These are phyloP conservation scores for Dufourea novaeangliae DNA, from an alignment of 1,140 invertebrate genomes.

Conservation along the genomic window DNA sequence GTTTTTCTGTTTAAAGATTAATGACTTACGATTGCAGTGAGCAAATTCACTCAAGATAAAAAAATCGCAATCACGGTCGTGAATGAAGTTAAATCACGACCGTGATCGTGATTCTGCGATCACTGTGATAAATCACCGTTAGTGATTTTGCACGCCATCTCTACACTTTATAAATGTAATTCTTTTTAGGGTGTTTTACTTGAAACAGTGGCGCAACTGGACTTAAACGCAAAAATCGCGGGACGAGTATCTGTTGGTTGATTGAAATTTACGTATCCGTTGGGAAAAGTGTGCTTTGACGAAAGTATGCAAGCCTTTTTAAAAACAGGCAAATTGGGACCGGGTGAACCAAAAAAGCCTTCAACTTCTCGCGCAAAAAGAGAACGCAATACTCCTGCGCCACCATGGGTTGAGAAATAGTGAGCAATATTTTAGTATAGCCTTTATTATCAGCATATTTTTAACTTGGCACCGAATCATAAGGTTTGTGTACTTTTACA, in stretches of 20 bases:
- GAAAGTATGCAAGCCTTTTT: constrained; percentile 90
- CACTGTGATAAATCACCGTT: no score
- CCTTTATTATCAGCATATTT: background rate
- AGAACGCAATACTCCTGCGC: constrained; percentile 80
- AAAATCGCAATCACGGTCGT: no score
- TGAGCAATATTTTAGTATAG: constrained; percentile 68
- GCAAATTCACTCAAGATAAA: no score
- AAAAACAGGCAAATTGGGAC: constrained; percentile 89
- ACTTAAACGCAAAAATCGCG: constrained; percentile 11
- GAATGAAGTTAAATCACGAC: no score
- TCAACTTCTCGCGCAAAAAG: constrained; percentile 81
- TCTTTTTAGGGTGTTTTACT: background rate
- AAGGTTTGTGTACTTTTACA: constrained; percentile 72
- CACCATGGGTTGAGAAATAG: constrained; percentile 97
- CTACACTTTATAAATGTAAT: no score
- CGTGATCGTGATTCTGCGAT: no score
- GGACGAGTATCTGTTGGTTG: background rate
- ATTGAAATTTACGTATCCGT: background rate
- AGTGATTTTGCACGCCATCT: no score
- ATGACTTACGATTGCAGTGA: no score
- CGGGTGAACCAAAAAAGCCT: constrained; percentile 80
- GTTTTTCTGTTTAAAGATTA: no score
- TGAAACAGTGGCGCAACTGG: background rate
- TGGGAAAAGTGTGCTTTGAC: background rate
- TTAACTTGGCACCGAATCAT: background rate